A percentile compares a stretch with the other conserved stretches of the same genome.
Conservation (phyloP, 2,113 vertebrate species). For the Cervus canadensis region DNA sequence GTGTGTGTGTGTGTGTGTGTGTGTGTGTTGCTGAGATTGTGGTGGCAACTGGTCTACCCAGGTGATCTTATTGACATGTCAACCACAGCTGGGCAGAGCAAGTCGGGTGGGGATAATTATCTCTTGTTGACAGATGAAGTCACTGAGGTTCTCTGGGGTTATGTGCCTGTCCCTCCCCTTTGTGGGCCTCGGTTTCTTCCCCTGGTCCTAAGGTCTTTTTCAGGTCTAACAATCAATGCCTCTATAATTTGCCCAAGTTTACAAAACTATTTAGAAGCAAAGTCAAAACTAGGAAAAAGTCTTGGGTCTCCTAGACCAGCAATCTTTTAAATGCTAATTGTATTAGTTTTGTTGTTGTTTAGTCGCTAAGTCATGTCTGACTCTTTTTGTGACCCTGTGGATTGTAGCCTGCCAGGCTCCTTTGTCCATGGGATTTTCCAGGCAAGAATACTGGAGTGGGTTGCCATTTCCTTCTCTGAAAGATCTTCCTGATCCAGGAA, state of each 20-base stretch:
- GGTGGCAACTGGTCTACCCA: constrained; percentile 10
- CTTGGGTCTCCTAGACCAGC: neutral
- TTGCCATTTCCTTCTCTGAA: neutral
- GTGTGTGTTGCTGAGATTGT: neutral
- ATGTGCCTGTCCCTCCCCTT: neutral
- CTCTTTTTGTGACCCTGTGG: neutral
- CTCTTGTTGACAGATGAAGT: constrained; percentile 47
- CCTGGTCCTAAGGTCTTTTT: neutral
- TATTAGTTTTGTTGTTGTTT: neutral
- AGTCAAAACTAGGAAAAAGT: neutral
- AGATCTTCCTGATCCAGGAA: neutral
- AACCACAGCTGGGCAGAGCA: neutral
- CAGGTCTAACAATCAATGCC: neutral
- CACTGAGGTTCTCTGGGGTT: constrained; percentile 18
- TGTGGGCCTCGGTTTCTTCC: neutral
- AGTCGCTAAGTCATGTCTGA: neutral
- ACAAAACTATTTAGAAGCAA: neutral
- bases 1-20: neutral
- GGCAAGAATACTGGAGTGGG: neutral
- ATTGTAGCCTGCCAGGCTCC: neutral
- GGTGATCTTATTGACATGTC: neutral
- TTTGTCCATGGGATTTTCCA: neutral
- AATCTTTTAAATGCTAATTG: neutral
- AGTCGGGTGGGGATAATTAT: neutral
- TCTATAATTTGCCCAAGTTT: neutral